Base-by-base conservation (phyloP, 2,888 invertebrate species). In the Scaptomyza cyrtandrae region DNA sequence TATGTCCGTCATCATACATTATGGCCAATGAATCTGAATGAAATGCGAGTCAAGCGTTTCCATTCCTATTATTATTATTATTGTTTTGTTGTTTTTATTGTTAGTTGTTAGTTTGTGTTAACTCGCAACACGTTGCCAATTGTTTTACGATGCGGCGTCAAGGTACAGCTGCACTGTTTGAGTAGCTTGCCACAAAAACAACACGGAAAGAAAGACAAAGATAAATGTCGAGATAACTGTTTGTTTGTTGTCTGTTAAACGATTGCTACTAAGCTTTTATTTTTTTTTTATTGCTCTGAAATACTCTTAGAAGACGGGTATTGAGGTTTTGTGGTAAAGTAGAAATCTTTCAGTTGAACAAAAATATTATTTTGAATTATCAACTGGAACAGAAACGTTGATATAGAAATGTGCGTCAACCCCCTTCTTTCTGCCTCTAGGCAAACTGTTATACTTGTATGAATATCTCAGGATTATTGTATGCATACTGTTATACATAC, bases 21-120 rank as follows among this genome's bases (percentile, higher is more conserved):
- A 16, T 48, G 59, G 43, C 35, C 60, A 52, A 27, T 73, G 75
- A 59, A 72, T 63, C 53, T 68, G 56, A 68, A 63, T 75, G 78
- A 78, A 74, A 73, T 50, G 45, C 44, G 35, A 78, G 62, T 54
- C 75, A 60, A 72, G 66, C 60, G 43, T 24, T 24, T 6, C 14
- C 10, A 27, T 54, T 27, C 1, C 16, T 27, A 16, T 43, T 50
- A 41, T n/a, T 24, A 2, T 27, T 50, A 6, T 52, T 56, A 10
- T 44, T 24, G 19, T 3, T 24, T 39, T 53, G 54, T 37, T 49
- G 11, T 44, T 52, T n/a, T n/a, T n/a, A n/a, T n/a, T n/a, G n/a
- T n/a, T n/a, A n/a, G 19, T 19, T 19, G 19, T 19, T 19, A 19
- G 19, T 19, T 14, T 46, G 35, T 54, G 44, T 35, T 31, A 44